Percentiles rank a stretch among this genome's conserved stretches.
phyloP scores from a whole-genome alignment of 1,140 invertebrate genomes.

The Drosophila kikkawai region DNA sequence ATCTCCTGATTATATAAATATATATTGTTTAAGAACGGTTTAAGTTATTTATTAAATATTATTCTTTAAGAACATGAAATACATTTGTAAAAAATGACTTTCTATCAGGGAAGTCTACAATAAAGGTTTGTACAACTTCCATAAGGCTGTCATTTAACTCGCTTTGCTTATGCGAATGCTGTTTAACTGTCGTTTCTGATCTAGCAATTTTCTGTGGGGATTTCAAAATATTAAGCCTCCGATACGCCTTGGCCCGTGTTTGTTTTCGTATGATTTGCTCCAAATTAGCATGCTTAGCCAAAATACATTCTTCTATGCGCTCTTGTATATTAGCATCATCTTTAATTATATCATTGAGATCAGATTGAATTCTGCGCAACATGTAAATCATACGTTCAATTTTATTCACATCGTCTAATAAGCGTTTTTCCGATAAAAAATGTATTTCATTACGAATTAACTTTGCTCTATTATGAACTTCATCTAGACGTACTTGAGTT shows the following conservation, averaged over 20 bases:
- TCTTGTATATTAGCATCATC: conserved; percentile 85
- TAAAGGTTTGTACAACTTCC: conserved; percentile 86
- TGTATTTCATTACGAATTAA: conserved; percentile 85
- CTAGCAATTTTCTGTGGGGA: conserved; percentile 66
- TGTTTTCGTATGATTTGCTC: conserved; percentile 88
- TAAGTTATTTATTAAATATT: conserved; percentile 12
- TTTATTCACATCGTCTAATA: conserved; percentile 62
- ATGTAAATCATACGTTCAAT: conserved; percentile 69
- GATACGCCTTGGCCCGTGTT: conserved; percentile 86
- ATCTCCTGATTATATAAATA: too few relatives aligned
- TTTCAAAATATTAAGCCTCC: conserved; percentile 85
- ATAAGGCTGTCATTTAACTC: conserved; percentile 86
- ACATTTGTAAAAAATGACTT: conserved; percentile 86
- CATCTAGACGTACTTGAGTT: conserved; percentile 85
- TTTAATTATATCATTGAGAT: conserved; percentile 85
- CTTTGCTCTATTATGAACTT: conserved; percentile 87
- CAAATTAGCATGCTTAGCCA: conserved; percentile 86
- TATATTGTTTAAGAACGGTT: neutral
- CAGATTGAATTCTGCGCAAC: conserved; percentile 58
- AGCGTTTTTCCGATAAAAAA: conserved; percentile 54
- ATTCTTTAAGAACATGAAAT: conserved; percentile 85
- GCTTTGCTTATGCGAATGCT: conserved; percentile 86
- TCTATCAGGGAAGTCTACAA: conserved; percentile 87
- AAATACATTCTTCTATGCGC: conserved; percentile 79
- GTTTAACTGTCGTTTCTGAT: conserved; percentile 85